Conservation (phyloP, 2,888 invertebrate species). For the Pasiphila rectangulata region DNA sequence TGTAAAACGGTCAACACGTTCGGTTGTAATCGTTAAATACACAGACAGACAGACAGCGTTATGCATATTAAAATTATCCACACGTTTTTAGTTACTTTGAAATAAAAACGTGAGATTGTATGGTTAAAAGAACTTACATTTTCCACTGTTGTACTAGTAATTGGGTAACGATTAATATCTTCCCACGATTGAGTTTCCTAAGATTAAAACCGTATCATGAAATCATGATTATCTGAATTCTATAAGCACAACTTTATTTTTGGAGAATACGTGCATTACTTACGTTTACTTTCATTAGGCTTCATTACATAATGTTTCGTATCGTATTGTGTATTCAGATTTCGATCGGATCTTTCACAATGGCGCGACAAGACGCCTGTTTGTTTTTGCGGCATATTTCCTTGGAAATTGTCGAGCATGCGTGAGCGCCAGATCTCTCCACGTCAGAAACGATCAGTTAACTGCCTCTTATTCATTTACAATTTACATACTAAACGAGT, state of each 20-base stretch:
- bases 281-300: constrained; percentile 63
- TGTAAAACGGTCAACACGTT: no score
- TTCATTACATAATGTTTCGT: constrained; percentile 60
- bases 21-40: no score
- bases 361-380: constrained; percentile 33
- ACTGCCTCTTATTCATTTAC: constrained; percentile 39
- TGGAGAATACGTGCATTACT: neutral
- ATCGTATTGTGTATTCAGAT: constrained; percentile 38
- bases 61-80: no score
- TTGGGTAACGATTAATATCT: no score
- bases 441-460: constrained; percentile 33
- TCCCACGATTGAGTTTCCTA: constrained; percentile 16
- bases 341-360: constrained; percentile 45
- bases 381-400: constrained; percentile 55
- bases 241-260: constrained; percentile 39
- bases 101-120: no score
- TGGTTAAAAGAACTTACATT: no score
- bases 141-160: no score
- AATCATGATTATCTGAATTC: constrained; percentile 38
- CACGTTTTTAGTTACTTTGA: no score
- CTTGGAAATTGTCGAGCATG: constrained; percentile 64
- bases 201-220: no score
- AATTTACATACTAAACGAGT: constrained; percentile 21
- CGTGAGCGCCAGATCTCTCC: constrained; percentile 60
- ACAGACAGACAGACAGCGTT: no score